Evolutionary conservation across 2,888 invertebrate species (phyloP), one percentile per base, ranked within the genome.

Genomic region (Macaria liturata): DNA sequence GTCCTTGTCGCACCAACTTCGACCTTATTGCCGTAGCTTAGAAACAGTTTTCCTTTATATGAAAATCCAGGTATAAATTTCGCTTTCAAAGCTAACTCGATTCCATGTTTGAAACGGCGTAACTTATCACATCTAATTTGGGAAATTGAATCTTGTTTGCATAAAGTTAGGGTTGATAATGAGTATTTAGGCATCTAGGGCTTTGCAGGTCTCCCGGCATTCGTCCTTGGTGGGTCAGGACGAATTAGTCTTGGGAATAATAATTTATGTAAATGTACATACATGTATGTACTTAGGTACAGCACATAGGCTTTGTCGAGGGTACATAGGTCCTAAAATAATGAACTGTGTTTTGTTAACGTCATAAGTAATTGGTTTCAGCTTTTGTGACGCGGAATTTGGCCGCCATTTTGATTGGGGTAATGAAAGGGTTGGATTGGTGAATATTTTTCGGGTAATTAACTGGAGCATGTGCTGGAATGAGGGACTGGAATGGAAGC

Each of bases 161-260:
- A 1, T 7, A 0, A 2, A 0, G 0, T 7, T 73, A 81, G 61
- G 62, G 75, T 64, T 63, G 45, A 59, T 31, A 66, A 63, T 82
- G 1, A 62, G 1, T 37, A 61, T 54, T 3, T 4, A 37, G 46
- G 43, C 30, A 39, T 62, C 66, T 74, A 76, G 81, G 80, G 83
- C 84, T 81, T 84, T 84, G 78, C 77, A 88, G 84, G 83, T 83
- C 81, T 83, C 79, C 75, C 70, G 74, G 78, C 75, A 70, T 79
- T 74, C 78, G 81, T 88, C 90, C 90, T 91, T 91, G 89, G 83
- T 76, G 85, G 83, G 81, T 83, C 84, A 86, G 86, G 88, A 86
- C 86, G 86, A 90, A 91, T 91, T 91, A 88, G 87, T 85, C 84
- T 81, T 75, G 83, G 84, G 88, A 88, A 88, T 90, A 88, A 91